Evolutionary conservation across 2,797 vertebrate genomes (phyloP), one percentile per base, ranked within the genome.

Genomic region (Syndactyla subalaris): DNA sequence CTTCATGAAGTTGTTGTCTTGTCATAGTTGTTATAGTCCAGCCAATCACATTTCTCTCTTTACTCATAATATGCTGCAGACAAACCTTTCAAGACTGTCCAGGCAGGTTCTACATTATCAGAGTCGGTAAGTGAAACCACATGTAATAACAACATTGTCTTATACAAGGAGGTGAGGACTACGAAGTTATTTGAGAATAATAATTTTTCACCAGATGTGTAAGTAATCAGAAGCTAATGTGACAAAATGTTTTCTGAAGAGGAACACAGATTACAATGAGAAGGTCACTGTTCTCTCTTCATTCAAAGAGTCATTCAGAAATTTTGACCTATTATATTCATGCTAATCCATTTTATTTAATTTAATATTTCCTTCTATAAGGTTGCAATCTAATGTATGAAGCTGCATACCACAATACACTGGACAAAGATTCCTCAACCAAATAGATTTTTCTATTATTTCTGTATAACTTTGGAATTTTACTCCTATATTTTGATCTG

Each of bases 21-120:
- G 36, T 77, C 90, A 51, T 86, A 52, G 92, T 95, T 78, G 36
- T 77, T 92, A 51, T 84, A 52, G 92, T 95, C 62, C n/a, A 77
- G 66, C 75, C 58, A 79, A 34, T 58, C 43, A 65, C 59, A 30
- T 82, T 48, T 72, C 23, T 71, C 49, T 73, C 15, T 77, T 88
- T 93, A 68, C 79, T 95, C 76, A 52, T 77, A 66, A 46, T 21
- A 72, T 2, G 11, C 73, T 48, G 14, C 45, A 85, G 70, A 86
- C 73, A 95, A 91, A 91, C 8, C 24, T 93, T 89, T 66, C 78
- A 80, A 72, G 63, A 58, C 30, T 70, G 73, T 55, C 30, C 34
- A 86, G 39, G 22, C 21, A 80, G 2, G 51, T 89, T 96, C 48
- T 72, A 58, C 41, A 59, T 63, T 88, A 79, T 81, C 57, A 72